Percentiles rank a stretch among this genome's conserved stretches.
phyloP scores from a whole-genome alignment of 2,888 invertebrate genomes.

The Apoderus coryli region DNA sequence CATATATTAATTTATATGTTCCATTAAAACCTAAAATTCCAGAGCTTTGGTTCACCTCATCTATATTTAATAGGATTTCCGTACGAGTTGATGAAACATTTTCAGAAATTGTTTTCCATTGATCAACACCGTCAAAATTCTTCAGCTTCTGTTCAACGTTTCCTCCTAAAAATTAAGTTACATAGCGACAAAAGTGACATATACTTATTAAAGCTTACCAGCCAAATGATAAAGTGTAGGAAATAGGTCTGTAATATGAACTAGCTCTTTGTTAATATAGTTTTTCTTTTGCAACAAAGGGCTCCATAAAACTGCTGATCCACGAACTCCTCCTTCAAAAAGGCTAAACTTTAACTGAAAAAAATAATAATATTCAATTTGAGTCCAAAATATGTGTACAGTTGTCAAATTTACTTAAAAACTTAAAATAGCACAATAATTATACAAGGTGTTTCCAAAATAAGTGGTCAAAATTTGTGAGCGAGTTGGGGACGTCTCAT shows the following conservation, averaged over 20 bases:
- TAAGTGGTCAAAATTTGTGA: too few relatives aligned
- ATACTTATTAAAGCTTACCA: conserved; percentile 16
- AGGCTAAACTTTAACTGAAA: conserved; percentile 55
- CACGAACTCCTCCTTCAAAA: conserved; percentile 76
- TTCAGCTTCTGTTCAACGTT: conserved; percentile 21
- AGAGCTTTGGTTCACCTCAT: conserved; percentile 26
- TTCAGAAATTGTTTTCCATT: conserved; percentile 26
- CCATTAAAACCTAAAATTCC: conserved; percentile 26
- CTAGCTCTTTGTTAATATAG: conserved; percentile 45
- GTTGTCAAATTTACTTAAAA: too few relatives aligned
- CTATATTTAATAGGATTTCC: conserved; percentile 26
- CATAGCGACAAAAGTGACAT: background rate
- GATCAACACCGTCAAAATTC: conserved; percentile 29
- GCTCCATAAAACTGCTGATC: conserved; percentile 63
- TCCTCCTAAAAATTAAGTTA: conserved; percentile 28
- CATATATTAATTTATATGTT: conserved; percentile 26
- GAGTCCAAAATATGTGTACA: background rate
- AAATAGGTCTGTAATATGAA: conserved; percentile 74
- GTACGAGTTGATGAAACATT: conserved; percentile 17
- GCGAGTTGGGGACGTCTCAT: too few relatives aligned
- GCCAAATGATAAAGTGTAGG: conserved; percentile 45
- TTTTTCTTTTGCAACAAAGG: conserved; percentile 38
- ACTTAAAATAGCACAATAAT: conserved; percentile 8
- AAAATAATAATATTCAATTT: conserved; percentile 2
- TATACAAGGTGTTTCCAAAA: too few relatives aligned